Percentiles rank a stretch among this genome's conserved stretches.
These are phyloP conservation scores for Pelagia noctiluca DNA, from an alignment of 30 jellyfish, hydroid and myxozoan genomes.

Conservation along the genomic window DNA sequence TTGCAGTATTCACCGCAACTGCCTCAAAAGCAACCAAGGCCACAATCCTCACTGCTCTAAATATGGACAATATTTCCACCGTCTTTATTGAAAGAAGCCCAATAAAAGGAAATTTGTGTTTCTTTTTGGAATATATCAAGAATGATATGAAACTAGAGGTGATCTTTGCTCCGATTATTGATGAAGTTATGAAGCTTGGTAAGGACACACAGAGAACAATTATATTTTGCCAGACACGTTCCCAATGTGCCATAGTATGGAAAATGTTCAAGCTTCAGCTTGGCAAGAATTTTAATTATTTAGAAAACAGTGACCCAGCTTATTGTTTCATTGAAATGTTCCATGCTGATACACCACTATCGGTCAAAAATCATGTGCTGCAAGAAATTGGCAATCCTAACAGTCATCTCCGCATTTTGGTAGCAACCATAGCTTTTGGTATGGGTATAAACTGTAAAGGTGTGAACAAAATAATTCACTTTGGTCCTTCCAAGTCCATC, in stretches of 20 bases:
- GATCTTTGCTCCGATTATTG: background rate
- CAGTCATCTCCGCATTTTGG: slow-evolving; percentile 21
- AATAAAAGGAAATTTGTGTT: background rate
- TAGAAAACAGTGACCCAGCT: background rate
- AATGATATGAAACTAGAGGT: background rate
- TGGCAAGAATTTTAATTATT: background rate
- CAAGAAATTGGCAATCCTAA: slow-evolving; percentile 4
- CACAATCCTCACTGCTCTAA: slow-evolving; percentile 6
- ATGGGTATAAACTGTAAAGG: slow-evolving; percentile 30
- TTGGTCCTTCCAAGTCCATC: slow-evolving; percentile 21
- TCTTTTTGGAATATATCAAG: slow-evolving; percentile 15
- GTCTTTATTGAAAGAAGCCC: background rate
- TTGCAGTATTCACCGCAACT: slow-evolving; percentile 15
- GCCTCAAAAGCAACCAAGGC: slow-evolving; percentile 10
- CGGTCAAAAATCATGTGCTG: slow-evolving; percentile 10
- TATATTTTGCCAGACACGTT: slow-evolving; percentile 21
- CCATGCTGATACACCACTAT: slow-evolving; percentile 27
- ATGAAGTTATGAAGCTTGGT: background rate
- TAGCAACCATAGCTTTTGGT: slow-evolving; percentile 14
- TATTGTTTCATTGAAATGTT: slow-evolving; percentile 18
- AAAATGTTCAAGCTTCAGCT: background rate
- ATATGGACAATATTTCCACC: slow-evolving; percentile 1
- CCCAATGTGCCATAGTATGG: slow-evolving; percentile 27
- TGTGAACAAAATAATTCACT: slow-evolving; percentile 9
- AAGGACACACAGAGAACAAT: slow-evolving; percentile 9